These are phyloP conservation scores for Peromyscus attwateri DNA, from an alignment of 2,797 vertebrate genomes.

Conservation along the genomic window DNA sequence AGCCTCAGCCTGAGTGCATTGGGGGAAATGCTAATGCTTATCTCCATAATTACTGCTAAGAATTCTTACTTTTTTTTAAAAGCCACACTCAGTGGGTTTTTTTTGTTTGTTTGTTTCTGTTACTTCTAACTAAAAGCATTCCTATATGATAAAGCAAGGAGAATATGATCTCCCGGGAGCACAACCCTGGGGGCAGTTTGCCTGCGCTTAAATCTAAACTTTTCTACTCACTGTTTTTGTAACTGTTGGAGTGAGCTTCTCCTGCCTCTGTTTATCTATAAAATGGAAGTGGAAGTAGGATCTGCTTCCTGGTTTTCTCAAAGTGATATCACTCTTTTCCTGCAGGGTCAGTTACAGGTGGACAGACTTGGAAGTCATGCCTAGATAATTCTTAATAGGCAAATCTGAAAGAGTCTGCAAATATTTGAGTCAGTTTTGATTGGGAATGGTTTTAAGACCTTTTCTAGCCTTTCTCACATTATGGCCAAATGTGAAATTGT, in stretches of 20 bases:
- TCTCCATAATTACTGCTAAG: not conserved
- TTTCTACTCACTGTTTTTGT: not conserved
- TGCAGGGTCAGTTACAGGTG: not conserved
- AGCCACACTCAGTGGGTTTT: not conserved
- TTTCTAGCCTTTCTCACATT: slow-evolving; percentile 32
- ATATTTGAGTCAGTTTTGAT: slow-evolving; percentile 52
- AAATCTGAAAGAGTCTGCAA: not conserved
- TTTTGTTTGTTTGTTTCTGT: not conserved
- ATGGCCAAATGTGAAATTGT: slow-evolving; percentile 57
- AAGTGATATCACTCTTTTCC: not conserved
- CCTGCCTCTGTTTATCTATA: not conserved
- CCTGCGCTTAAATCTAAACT: not conserved
- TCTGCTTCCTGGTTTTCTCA: not conserved
- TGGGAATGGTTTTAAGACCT: not conserved
- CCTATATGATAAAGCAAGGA: not conserved
- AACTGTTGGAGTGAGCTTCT: not conserved
- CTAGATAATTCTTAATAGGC: slow-evolving; percentile 25
- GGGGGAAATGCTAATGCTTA: not conserved
- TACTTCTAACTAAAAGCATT: slow-evolving; percentile 13
- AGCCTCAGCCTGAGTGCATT: fast-evolving
- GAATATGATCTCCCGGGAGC: not conserved
- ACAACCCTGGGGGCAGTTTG: not conserved
- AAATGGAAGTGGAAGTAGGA: not conserved
- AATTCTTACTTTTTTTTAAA: not conserved
- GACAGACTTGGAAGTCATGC: not conserved